phyloP scores from a whole-genome alignment of 2,113 vertebrate genomes.

The Clarias gariepinus region DNA sequence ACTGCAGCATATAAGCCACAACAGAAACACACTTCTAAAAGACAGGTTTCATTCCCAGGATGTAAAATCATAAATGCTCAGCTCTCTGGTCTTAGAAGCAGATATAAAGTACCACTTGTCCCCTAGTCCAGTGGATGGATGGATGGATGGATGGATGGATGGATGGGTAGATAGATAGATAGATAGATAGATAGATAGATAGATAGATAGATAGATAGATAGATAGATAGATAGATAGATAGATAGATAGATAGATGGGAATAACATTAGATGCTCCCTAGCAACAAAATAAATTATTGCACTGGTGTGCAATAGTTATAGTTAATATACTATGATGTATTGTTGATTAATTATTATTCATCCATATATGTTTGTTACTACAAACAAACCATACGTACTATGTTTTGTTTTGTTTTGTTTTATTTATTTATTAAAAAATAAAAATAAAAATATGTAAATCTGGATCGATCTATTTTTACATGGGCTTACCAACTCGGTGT shows the following conservation, averaged over 20 bases:
- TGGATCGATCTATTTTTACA: no score
- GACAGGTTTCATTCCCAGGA: not conserved
- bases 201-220: not conserved
- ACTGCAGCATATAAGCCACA: not conserved
- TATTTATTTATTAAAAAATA: not conserved
- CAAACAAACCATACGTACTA: not conserved
- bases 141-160: not conserved
- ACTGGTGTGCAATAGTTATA: no score
- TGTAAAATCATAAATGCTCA: not conserved
- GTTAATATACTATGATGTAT: not conserved
- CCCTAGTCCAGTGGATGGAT: not conserved
- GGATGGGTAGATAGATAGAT: constrained; percentile 42
- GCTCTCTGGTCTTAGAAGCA: not conserved
- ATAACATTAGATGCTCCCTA: not conserved
- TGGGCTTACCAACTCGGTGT: no score
- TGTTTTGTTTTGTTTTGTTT: not conserved
- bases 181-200: not conserved
- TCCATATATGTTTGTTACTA: not conserved
- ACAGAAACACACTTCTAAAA: not conserved
- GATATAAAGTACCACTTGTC: not conserved
- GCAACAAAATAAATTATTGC: not conserved
- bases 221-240: no score
- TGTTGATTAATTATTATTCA: not conserved
- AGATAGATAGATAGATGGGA: no score
- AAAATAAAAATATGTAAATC: not conserved